These are phyloP conservation scores for Meghimatium bilineatum DNA, from an alignment of 2,888 invertebrate genomes.

Conservation along the genomic window DNA sequence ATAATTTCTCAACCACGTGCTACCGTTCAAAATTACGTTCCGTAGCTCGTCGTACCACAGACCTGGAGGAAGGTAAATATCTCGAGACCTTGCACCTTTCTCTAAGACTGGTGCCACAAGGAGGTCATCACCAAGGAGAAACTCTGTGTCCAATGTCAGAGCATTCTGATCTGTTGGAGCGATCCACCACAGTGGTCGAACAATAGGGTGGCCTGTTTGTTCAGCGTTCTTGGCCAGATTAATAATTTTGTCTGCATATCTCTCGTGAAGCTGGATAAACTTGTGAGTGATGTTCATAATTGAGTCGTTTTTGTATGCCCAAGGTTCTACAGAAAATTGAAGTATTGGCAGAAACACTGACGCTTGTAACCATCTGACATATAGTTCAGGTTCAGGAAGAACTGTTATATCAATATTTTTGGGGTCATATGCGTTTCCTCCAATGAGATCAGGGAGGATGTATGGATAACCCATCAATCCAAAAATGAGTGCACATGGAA, in stretches of 20 bases:
- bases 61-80: slow-evolving; percentile 69
- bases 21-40: slow-evolving; percentile 48
- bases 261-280: slow-evolving; percentile 63
- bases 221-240: slow-evolving; percentile 62
- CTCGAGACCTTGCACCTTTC: slow-evolving; percentile 63
- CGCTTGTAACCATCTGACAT: slow-evolving; percentile 89
- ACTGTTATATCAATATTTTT: slow-evolving; percentile 44
- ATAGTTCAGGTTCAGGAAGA: slow-evolving; percentile 76
- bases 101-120: slow-evolving; percentile 75
- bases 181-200: slow-evolving; percentile 92
- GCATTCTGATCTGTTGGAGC: slow-evolving; percentile 88
- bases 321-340: slow-evolving; percentile 84
- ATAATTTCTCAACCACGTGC: slow-evolving; percentile 59
- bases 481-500: slow-evolving; percentile 85
- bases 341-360: slow-evolving; percentile 94
- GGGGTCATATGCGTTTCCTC: slow-evolving; percentile 69
- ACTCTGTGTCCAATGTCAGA: slow-evolving; percentile 86
- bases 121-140: slow-evolving; percentile 71
- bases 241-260: slow-evolving; percentile 61
- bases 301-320: slow-evolving; percentile 76
- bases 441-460: slow-evolving; percentile 91
- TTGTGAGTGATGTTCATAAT: slow-evolving; percentile 58
- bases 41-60: slow-evolving; percentile 60
- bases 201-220: slow-evolving; percentile 84
- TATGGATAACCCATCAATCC: slow-evolving; percentile 84